These are phyloP conservation scores for Diorhabda carinulata DNA, from an alignment of 1,140 invertebrate genomes.

Conservation along the genomic window DNA sequence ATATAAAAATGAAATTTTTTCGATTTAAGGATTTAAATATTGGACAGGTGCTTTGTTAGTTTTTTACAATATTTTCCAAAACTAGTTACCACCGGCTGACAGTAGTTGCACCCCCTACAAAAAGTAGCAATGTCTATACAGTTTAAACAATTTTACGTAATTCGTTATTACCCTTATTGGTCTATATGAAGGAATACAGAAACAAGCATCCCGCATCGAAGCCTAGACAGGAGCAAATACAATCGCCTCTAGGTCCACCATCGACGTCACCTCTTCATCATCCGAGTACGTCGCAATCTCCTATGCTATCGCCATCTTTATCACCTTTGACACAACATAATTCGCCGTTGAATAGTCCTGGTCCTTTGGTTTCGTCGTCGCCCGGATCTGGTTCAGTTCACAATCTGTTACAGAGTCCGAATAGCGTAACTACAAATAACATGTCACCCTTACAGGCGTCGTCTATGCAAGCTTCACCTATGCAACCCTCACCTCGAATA, in stretches of 20 bases:
- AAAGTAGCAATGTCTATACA: slow-evolving; percentile 43
- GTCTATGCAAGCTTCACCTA: slow-evolving; percentile 55
- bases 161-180: slow-evolving; percentile 43
- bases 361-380: slow-evolving; percentile 55
- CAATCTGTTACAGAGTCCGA: slow-evolving; percentile 53
- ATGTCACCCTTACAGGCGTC: slow-evolving; percentile 58
- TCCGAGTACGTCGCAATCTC: slow-evolving; percentile 53
- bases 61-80: neutral
- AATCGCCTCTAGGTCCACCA: slow-evolving; percentile 43
- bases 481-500: slow-evolving; percentile 53
- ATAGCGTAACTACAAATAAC: slow-evolving; percentile 46
- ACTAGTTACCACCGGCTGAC: neutral
- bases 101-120: slow-evolving; percentile 22
- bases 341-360: slow-evolving; percentile 60
- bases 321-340: slow-evolving; percentile 52
- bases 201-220: slow-evolving; percentile 58
- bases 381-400: slow-evolving; percentile 55
- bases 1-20: too few relatives aligned
- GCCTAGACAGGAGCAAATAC: slow-evolving; percentile 36
- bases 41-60: too few relatives aligned
- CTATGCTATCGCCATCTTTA: slow-evolving; percentile 55
- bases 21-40: too few relatives aligned
- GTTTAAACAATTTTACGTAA: slow-evolving; percentile 32
- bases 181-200: slow-evolving; percentile 58
- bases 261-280: slow-evolving; percentile 47